A percentile compares a stretch with the other conserved stretches of the same genome.
phyloP scores from a whole-genome alignment of 1,140 invertebrate genomes.

The Drosophila chauvacae region DNA sequence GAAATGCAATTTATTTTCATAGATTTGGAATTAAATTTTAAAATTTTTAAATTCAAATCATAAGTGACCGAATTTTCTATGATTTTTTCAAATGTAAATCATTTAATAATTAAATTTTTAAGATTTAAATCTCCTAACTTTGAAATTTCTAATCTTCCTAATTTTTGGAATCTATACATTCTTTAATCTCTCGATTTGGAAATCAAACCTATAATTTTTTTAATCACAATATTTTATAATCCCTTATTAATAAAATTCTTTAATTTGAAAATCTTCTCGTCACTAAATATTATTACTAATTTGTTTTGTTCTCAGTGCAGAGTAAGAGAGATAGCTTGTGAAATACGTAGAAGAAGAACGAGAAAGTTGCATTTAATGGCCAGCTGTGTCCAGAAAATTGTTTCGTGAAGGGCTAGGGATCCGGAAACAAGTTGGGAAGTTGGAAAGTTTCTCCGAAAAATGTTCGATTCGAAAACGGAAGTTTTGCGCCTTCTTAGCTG shows the following conservation, averaged over 20 bases:
- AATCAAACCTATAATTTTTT: too few relatives aligned
- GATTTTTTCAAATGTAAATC: too few relatives aligned
- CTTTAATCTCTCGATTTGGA: too few relatives aligned
- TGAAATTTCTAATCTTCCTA: neutral
- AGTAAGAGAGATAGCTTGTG: neutral
- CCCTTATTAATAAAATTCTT: too few relatives aligned
- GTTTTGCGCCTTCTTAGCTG: constrained; percentile 34
- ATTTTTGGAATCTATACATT: too few relatives aligned
- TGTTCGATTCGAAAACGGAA: constrained; percentile 42
- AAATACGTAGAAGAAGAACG: neutral
- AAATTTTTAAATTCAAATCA: too few relatives aligned
- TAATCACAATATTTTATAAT: neutral
- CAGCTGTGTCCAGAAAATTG: constrained; percentile 36
- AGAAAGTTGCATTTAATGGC: constrained; percentile 42
- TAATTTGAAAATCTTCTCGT: neutral
- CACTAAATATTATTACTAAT: too few relatives aligned
- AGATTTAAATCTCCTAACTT: too few relatives aligned
- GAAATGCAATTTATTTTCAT: too few relatives aligned
- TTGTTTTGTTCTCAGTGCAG: neutral
- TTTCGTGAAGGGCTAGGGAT: constrained; percentile 1
- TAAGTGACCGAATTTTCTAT: too few relatives aligned
- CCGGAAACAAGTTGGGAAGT: constrained; percentile 42
- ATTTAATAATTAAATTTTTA: too few relatives aligned
- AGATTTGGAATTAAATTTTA: too few relatives aligned
- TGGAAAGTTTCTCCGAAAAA: constrained; percentile 36